Evolutionary conservation across 2,797 vertebrate genomes (phyloP), one percentile per base, ranked within the genome.

Genomic region (Muraenolepis orangiensis): DNA sequence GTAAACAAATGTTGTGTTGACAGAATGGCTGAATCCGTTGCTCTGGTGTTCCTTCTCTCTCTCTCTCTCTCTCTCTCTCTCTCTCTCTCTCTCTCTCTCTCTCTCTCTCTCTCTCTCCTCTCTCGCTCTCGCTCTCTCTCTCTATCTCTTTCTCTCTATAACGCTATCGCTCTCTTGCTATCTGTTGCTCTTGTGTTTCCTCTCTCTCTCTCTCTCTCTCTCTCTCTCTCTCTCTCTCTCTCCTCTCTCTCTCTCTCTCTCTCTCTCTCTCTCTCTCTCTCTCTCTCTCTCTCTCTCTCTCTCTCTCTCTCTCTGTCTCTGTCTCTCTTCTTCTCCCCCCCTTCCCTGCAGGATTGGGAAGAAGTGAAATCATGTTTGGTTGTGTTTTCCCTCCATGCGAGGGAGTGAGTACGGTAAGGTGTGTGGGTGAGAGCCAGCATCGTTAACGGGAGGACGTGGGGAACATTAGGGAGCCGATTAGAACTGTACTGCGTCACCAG

Each of bases 381-480:
- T 66, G 80, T 46, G 42, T 46, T 46, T 4, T 46, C 18, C 8
- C 8, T 4, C 16, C 42, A 84, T n/a, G 78, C 82, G 83, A 87
- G 73, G 83, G 81, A 70, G 77, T 68, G 30, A 71, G 80, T 75
- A 67, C 74, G n/a, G n/a, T n/a, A 66, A 73, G 74, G 84, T 76
- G 81, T 73, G 85, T 86, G 84, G 84, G 84, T 74, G 86, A 86
- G 83, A 71, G 80, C 79, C 78, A 87, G 79, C 81, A 78, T 4
- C 32, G 78, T 83, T 80, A 83, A 84, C 79, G 77, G 71, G 69
- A 72, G 28, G 77, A 74, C 79, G 85, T 82, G 81, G 81, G 84
- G 78, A 88, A 85, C 73, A 84, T 79, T 77, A 85, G 80, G 85
- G 86, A 88, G 83, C 89, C 85, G 88, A 88, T 90, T 87, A 87